A percentile compares a stretch with the other conserved stretches of the same genome.
These are phyloP conservation scores for Melanostoma scalare DNA, from an alignment of 2,888 invertebrate genomes.

Conservation along the genomic window DNA sequence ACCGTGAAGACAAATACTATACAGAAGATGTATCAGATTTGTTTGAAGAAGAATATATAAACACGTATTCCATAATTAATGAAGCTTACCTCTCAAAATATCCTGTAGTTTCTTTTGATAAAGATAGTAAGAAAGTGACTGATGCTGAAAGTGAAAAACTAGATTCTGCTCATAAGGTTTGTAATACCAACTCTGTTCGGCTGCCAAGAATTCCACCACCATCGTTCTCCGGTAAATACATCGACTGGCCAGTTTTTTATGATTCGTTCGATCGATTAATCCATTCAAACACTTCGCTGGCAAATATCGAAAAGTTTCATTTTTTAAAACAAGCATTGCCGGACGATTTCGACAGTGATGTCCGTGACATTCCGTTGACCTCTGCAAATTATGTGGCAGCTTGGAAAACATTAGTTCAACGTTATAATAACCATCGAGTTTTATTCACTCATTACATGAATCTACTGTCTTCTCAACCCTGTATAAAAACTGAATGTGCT, in stretches of 20 bases:
- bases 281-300: constrained; percentile 21
- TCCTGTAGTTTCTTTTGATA: background rate
- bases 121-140: background rate
- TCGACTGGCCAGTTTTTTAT: constrained; percentile 8
- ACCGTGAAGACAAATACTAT: constrained; percentile 13
- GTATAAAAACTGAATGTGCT: constrained; percentile 12
- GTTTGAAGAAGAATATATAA: constrained; percentile 13
- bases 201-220: constrained; percentile 20
- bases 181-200: constrained; percentile 10
- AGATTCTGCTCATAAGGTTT: background rate
- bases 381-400: constrained; percentile 8
- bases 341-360: constrained; percentile 29
- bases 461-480: constrained; percentile 23
- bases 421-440: constrained; percentile 21
- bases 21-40: background rate
- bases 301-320: constrained; percentile 26
- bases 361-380: constrained; percentile 29
- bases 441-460: constrained; percentile 32
- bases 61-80: background rate
- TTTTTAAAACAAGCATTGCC: constrained; percentile 23
- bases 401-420: constrained; percentile 1
- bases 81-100: background rate
- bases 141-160: background rate
- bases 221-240: constrained; percentile 31
- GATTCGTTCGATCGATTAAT: constrained; percentile 26